Base-by-base conservation (phyloP, 2,797 vertebrate species). In the Xenopus petersii region DNA sequence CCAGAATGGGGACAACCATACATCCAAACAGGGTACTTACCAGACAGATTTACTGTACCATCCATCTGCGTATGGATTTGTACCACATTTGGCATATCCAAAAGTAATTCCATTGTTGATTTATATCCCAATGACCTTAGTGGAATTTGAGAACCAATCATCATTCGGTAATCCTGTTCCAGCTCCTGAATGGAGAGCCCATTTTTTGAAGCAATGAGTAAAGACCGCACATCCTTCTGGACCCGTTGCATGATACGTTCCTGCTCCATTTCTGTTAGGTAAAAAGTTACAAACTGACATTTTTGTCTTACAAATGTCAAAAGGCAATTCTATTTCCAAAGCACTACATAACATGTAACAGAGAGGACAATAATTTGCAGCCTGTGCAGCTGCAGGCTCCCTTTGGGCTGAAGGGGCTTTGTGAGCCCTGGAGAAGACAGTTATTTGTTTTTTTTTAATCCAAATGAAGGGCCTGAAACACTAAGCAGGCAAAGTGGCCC, bases 41-140 rank as follows among this genome's bases (percentile, higher is more conserved):
- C 96, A 84, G 87, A 93, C 12, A 98, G 85, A 10, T 88, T 51
- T 0, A 86, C 0, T 3, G 59, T 75, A 10, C 92, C 93, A 64
- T 92, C 87, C 6, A 47, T 2, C 1, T 12, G 70, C 17, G 81
- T 80, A 36, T 80, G 74, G 55, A 97, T 0, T 0, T 69, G 80
- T 54, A 96, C 94, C 33, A 93, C 93, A 6, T 96, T 95, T 0
- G 95, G 93, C 91, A 99, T 96, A 59, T 92, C 90, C 17, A 83
- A 79, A 58, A 91, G 88, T 90, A 98, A 90, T 75, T 97, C 95
- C 89, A 96, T 81, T 3, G 93, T 70, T 70, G 88, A 91, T 0
- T 51, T 82, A 80, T 95, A 97, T 54, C 96, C 96, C 62, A 98
- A 84, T 0, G 33, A 1, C 12, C 1, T 85, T 1, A 97, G 84